Evolutionary conservation across 2,888 invertebrate genomes (phyloP), one percentile per base, ranked within the genome.

Genomic region (Ochropacha duplaris): DNA sequence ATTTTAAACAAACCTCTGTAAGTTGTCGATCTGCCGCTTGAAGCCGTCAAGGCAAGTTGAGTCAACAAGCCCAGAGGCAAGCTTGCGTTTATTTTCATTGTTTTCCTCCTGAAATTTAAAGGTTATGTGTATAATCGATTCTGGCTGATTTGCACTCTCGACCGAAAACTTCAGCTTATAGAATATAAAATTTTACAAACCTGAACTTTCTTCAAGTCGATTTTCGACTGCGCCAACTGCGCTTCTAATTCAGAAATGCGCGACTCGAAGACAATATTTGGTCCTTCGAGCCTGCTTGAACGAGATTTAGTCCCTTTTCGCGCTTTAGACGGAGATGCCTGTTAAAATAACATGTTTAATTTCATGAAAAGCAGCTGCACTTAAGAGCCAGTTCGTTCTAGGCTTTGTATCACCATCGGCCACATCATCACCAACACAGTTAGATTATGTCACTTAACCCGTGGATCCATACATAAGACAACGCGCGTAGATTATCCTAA

Each of bases 201-300:
- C 72, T 95, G 95, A 0, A 95, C 85, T 77, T 96, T 96, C 75
- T 95, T 95, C 34, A 97, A 83, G 71, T 96, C 97, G 57, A 97
- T 96, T 78, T 94, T 95, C 0, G 96, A 87, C 79, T 97, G 97
- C 8, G 96, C 95, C 50, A 97, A 85, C 72, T 97, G 97, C 0
- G 97, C 97, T 78, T 97, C 97, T 58, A 97, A 81, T 75, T 97
- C 97, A 3, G 97, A 96, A 56, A 97, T 97, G 62, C 96, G 94
- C 0, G 97, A 97, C 82, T 97, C 97, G 76, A 96, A 97, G 22
- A 97, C 95, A 59, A 97, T 97, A 66, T 95, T 95, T 0, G 97
- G 96, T 0, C 96, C 96, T 76, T 96, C 96, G 12, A 96, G 84
- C 52, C 91, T 93, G 4, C 81, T 68, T 2, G 84, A 81, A 14